Percentiles rank a stretch among this genome's conserved stretches.
phyloP scores from a whole-genome alignment of 1,140 invertebrate species.

The Coptotermes formosanus region DNA sequence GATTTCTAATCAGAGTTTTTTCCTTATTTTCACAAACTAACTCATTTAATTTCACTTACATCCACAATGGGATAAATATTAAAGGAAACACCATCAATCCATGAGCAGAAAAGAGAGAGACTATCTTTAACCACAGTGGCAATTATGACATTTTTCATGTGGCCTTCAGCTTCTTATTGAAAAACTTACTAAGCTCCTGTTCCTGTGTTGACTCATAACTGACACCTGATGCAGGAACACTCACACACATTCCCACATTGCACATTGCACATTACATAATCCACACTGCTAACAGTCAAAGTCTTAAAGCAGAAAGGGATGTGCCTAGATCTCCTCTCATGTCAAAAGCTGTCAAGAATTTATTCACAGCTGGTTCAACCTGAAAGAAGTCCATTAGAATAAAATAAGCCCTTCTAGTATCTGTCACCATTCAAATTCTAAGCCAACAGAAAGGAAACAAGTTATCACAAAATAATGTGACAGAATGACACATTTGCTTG shows the following conservation, averaged over 20 bases:
- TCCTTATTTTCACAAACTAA: neutral
- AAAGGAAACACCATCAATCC: neutral
- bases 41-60: neutral
- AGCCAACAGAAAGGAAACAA: neutral
- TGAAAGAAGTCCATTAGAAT: neutral
- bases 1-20: neutral
- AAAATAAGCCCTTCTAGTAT: neutral
- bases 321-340: neutral
- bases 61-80: neutral
- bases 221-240: no score
- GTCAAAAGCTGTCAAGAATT: neutral
- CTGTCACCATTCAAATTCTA: neutral
- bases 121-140: neutral
- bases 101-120: neutral
- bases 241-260: no score
- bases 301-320: neutral
- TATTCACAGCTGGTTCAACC: neutral
- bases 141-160: neutral
- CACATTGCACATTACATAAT: no score
- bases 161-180: neutral
- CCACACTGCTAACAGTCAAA: no score
- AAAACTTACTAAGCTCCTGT: neutral
- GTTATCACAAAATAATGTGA: neutral
- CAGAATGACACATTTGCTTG: neutral
- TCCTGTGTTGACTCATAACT: no score